Evolutionary conservation across 2,113 vertebrate species (phyloP).

Genomic region (Tringa solitaria): DNA sequence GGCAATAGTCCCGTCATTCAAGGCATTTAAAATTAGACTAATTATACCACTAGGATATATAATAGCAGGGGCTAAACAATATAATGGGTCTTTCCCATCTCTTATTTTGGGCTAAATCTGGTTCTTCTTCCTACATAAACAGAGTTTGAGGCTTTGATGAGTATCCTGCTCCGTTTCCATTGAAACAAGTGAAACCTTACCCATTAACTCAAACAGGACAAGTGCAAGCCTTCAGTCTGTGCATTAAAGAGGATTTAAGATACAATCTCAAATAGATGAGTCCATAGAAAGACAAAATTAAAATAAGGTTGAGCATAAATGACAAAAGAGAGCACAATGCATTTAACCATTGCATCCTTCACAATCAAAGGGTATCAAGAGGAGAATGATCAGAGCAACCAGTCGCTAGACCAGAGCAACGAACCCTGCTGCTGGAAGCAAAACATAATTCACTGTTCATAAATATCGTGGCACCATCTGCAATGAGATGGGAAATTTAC

Average conservation of each 20-base stretch:
- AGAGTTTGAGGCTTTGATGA: background rate
- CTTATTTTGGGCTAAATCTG: background rate
- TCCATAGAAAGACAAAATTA: background rate
- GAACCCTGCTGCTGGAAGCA: background rate
- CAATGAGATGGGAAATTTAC: background rate
- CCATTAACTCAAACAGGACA: background rate
- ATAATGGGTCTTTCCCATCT: background rate
- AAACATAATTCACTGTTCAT: background rate
- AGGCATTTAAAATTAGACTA: conserved; percentile 6
- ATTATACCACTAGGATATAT: background rate
- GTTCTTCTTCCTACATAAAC: background rate
- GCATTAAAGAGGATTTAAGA: background rate
- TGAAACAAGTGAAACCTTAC: background rate
- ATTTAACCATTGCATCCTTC: background rate
- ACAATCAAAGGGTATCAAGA: background rate
- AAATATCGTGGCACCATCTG: background rate
- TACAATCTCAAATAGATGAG: background rate
- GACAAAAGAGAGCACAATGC: background rate
- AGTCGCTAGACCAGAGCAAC: background rate
- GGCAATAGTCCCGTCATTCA: background rate
- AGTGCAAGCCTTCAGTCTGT: background rate
- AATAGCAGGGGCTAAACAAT: background rate
- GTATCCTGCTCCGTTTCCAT: background rate
- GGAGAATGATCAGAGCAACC: background rate
- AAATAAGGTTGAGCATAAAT: background rate